Conservation (phyloP, 2,113 vertebrate genomes). For the Athene cunicularia region DNA sequence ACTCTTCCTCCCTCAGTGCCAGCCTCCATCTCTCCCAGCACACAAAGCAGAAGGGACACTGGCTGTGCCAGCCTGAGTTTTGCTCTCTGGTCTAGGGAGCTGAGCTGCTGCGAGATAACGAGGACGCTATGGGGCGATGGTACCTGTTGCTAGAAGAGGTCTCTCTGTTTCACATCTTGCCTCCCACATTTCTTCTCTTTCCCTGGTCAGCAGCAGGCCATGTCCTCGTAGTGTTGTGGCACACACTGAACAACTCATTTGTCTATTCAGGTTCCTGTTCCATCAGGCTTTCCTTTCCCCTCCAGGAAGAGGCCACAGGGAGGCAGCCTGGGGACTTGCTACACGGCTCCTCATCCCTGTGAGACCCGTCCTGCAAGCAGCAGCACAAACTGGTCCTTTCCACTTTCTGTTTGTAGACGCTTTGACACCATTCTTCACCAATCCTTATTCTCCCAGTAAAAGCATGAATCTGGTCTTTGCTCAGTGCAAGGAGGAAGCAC, state of each 20-base stretch:
- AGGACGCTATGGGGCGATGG: background rate
- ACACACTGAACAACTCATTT: background rate
- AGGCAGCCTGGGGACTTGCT: background rate
- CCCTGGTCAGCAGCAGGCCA: background rate
- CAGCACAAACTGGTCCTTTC: background rate
- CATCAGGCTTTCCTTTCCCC: background rate
- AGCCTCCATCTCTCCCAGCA: background rate
- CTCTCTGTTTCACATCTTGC: background rate
- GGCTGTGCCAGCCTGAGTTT: background rate
- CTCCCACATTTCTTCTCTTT: background rate
- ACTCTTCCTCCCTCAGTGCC: background rate
- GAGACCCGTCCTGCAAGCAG: background rate
- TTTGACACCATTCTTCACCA: background rate
- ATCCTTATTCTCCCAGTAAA: background rate
- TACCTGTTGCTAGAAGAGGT: background rate
- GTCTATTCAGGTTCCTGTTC: background rate
- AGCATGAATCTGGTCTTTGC: background rate
- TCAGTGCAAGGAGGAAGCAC: background rate
- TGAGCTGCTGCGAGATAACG: background rate
- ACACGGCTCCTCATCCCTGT: background rate
- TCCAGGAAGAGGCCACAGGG: background rate
- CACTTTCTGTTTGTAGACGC: background rate
- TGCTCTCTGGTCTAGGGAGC: background rate
- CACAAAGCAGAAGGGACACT: background rate
- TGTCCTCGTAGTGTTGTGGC: fast-evolving